A percentile compares a stretch with the other conserved stretches of the same genome.
Conservation (phyloP, 2,113 vertebrate species). For the Cichladusa arquata region DNA sequence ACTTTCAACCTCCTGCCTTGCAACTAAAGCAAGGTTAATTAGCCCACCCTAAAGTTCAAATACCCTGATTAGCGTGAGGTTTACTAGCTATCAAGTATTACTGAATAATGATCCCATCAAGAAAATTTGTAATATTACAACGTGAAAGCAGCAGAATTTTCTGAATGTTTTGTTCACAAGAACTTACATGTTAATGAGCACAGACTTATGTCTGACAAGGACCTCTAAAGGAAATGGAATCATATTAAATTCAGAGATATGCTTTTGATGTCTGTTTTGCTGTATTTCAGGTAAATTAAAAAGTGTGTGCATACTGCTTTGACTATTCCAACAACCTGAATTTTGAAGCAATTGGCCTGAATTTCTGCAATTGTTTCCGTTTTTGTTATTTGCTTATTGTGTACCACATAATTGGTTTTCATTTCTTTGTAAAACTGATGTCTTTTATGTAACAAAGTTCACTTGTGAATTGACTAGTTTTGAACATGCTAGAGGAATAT, state of each 20-base stretch:
- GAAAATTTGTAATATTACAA: not conserved
- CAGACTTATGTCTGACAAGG: not conserved
- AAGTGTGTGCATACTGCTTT: not conserved
- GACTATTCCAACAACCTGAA: not conserved
- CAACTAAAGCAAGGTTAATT: not conserved
- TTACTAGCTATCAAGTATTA: not conserved
- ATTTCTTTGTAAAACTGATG: not conserved
- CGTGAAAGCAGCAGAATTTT: not conserved
- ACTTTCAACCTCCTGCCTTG: not conserved
- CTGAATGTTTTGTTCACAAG: not conserved
- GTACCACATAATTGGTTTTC: not conserved
- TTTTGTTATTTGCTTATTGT: not conserved
- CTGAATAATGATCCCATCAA: not conserved
- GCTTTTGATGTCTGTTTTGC: not conserved
- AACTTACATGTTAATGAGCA: not conserved
- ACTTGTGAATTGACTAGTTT: not conserved
- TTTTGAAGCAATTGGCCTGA: not conserved
- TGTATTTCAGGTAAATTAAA: not conserved
- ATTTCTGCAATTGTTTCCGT: not conserved
- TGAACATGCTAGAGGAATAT: not conserved
- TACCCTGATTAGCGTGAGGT: not conserved
- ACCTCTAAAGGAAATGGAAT: not conserved
- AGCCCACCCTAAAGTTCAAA: not conserved
- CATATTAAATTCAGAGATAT: not conserved
- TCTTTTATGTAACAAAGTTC: not conserved